A percentile compares a stretch with the other conserved stretches of the same genome.
Evolutionary conservation across 2,888 invertebrate genomes (phyloP).

Genomic region (Notodonta dromedarius): DNA sequence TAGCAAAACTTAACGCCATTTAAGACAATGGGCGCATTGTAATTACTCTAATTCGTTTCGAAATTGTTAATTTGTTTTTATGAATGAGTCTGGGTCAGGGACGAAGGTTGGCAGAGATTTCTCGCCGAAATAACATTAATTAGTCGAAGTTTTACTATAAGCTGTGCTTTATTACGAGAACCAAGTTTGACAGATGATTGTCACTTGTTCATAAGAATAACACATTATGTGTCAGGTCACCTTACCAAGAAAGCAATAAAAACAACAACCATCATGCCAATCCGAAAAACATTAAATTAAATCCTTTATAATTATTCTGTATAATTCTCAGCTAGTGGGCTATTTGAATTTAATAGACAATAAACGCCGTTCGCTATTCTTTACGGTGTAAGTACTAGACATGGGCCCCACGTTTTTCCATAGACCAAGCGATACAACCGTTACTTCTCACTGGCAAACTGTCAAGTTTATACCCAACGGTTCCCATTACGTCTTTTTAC

Average conservation of each 20-base stretch:
- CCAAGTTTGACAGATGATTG: not conserved
- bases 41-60: constrained; percentile 49
- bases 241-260: no score
- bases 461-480: constrained; percentile 11
- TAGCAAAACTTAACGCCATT: constrained; percentile 38
- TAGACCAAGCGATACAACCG: constrained; percentile 6
- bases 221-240: no score
- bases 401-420: constrained; percentile 8
- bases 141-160: not conserved
- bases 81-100: constrained; percentile 40
- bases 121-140: constrained; percentile 15
- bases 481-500: not conserved
- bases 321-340: no score
- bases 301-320: no score
- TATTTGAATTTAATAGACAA: not conserved
- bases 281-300: no score
- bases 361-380: not conserved
- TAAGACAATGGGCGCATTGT: constrained; percentile 46
- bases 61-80: constrained; percentile 43
- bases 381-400: not conserved
- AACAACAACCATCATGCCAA: no score
- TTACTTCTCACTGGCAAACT: constrained; percentile 11
- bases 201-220: no score
- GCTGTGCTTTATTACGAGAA: not conserved
- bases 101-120: constrained; percentile 17